phyloP scores from a whole-genome alignment of 2,888 invertebrate species.

The Minunthozetes semirufus region DNA sequence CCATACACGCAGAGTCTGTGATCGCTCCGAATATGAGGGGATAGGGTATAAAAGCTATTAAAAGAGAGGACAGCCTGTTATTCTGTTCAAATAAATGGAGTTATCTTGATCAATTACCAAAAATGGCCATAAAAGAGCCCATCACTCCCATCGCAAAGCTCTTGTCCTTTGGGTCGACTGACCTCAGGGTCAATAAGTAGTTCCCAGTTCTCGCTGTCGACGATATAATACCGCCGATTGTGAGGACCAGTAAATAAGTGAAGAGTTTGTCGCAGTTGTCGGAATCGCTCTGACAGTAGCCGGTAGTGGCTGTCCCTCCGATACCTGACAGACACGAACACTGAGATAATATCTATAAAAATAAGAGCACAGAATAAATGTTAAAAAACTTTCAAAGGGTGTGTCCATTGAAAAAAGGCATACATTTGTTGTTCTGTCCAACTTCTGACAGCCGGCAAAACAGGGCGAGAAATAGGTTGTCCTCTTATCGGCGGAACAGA shows the following conservation, averaged over 20 bases:
- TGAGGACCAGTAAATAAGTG: constrained; percentile 39
- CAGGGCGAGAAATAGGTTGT: constrained; percentile 36
- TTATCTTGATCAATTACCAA: constrained; percentile 37
- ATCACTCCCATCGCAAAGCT: constrained; percentile 42
- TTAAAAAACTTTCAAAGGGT: neutral
- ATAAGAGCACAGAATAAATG: no score
- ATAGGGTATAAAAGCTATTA: constrained; percentile 43
- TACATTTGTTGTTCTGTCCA: constrained; percentile 7
- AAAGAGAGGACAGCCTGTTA: neutral
- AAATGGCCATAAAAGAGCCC: constrained; percentile 39
- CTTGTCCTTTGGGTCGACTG: constrained; percentile 42
- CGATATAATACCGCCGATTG: constrained; percentile 38
- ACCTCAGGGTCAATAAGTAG: constrained; percentile 30
- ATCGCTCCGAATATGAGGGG: constrained; percentile 42
- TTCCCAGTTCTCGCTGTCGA: constrained; percentile 39
- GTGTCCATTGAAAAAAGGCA: neutral
- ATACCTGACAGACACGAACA: constrained; percentile 20
- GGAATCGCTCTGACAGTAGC: constrained; percentile 56
- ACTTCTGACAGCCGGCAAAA: constrained; percentile 29
- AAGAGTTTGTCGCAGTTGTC: constrained; percentile 47
- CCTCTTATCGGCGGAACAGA: constrained; percentile 21
- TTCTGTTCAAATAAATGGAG: neutral
- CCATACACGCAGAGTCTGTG: constrained; percentile 41
- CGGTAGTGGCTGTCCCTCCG: constrained; percentile 45
- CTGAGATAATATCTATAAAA: constrained; percentile 37